Base-by-base conservation (phyloP, 2,888 invertebrate genomes). In the Scaptodrosophila latifasciaeformis region DNA sequence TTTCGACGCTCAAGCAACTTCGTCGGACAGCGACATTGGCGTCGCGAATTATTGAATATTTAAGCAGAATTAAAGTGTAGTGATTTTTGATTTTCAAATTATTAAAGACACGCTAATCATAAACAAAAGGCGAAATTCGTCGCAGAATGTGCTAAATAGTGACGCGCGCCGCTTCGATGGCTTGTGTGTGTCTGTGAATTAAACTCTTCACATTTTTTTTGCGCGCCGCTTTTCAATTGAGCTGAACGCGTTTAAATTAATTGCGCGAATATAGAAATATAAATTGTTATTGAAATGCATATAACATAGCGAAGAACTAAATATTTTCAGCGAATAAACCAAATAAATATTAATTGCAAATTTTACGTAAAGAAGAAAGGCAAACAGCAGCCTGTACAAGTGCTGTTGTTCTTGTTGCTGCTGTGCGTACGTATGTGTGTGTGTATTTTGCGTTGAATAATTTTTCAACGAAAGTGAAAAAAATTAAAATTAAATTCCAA, bases 211-310 rank as follows among this genome's bases (percentile, higher is more conserved):
- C n/a, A n/a, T n/a, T 45, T 7, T 43, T 54, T 63, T 60, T 58
- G 62, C 75, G 75, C 68, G 68, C 71, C 62, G 71, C 78, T 58
- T 70, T 70, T 78, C 61, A 65, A 67, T 67, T 78, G 55, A 65
- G 24, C n/a, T 30, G 10, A 9, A 4, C 35, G 35, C 64, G 59
- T 59, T 63, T 29, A 54, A 56, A 50, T 51, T 29, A 60, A 49
- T 62, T 59, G 55, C 54, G 47, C 42, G 47, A 51, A 67, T 19
- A 18, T 24, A 48, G 19, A 40, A 40, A 64, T 64, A 50, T 31
- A 46, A 35, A 18, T 45, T 31, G 45, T 49, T 48, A 7, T 46
- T 47, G 31, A 54, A 60, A 57, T 65, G 57, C 49, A 18, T 65
- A 55, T 62, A 68, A 54, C 58, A 51, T 35, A 68, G 40, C 31